Evolutionary conservation across 2,888 invertebrate species (phyloP), one percentile per base, ranked within the genome.

Genomic region (Entomobrya multifasciata): DNA sequence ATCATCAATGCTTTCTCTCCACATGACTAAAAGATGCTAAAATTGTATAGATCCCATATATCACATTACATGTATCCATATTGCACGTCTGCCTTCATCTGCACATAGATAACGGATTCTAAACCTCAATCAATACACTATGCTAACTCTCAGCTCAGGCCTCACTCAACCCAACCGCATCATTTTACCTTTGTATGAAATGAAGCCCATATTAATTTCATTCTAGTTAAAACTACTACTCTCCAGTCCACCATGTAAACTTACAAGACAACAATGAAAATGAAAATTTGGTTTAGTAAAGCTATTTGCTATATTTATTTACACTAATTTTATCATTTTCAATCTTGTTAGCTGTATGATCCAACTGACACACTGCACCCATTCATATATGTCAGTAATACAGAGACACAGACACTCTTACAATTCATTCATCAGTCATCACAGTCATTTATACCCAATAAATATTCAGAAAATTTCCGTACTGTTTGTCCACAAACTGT

Each of bases 41-140:
- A n/a, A n/a, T n/a, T n/a, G n/a, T n/a, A n/a, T n/a, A n/a, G n/a
- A n/a, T n/a, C n/a, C n/a, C n/a, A n/a, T n/a, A n/a, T n/a, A n/a
- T n/a, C n/a, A n/a, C n/a, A n/a, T n/a, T n/a, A n/a, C n/a, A n/a
- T n/a, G n/a, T n/a, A n/a, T n/a, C n/a, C n/a, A n/a, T n/a, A n/a
- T n/a, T n/a, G n/a, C n/a, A n/a, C n/a, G n/a, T n/a, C n/a, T n/a
- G n/a, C n/a, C n/a, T n/a, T n/a, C n/a, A n/a, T n/a, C n/a, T n/a
- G n/a, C n/a, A n/a, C n/a, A n/a, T n/a, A n/a, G 36, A 22, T 79
- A 79, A 79, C 79, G 79, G 79, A 65, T 49, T 79, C 30, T 30
- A n/a, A 67, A 47, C 49, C 55, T 79, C 67, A 67, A 15, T 72
- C 57, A 70, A 67, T 67, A 55, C 36, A 36, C 8, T 36, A 8